These are phyloP conservation scores for Mionectes olivaceus DNA, from an alignment of 2,797 vertebrate genomes.

Conservation along the genomic window DNA sequence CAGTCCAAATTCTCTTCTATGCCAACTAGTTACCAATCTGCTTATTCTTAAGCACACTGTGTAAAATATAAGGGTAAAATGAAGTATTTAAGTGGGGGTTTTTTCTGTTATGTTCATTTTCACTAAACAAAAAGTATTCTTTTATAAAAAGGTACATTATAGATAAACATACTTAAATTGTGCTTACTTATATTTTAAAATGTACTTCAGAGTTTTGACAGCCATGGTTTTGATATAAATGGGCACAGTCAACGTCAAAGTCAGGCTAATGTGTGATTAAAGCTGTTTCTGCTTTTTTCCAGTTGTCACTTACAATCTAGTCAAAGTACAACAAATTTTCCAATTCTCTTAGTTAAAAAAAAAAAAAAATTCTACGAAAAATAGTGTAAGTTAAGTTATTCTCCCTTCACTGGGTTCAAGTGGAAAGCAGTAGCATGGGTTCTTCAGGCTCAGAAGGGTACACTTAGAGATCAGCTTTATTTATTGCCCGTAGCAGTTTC, in stretches of 20 bases:
- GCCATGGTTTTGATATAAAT: constrained; percentile 75
- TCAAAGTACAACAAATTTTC: neutral
- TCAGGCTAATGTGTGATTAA: neutral
- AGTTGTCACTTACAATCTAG: neutral
- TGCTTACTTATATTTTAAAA: constrained; percentile 26
- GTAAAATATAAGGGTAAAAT: constrained; percentile 38
- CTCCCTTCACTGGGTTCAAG: neutral
- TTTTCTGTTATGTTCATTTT: constrained; percentile 38
- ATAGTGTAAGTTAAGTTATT: neutral
- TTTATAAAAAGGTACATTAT: constrained; percentile 29
- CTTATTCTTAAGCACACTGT: constrained; percentile 57
- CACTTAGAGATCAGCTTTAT: neutral
- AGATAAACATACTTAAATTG: neutral
- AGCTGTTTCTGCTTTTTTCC: neutral
- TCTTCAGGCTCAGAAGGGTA: neutral
- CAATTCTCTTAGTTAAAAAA: neutral
- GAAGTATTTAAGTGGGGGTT: neutral
- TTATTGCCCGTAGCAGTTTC: neutral
- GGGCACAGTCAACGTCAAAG: constrained; percentile 77
- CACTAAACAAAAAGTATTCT: constrained; percentile 19
- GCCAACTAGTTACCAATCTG: neutral
- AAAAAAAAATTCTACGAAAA: neutral
- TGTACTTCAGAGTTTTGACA: constrained; percentile 30
- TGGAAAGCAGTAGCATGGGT: neutral
- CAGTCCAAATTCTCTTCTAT: constrained; percentile 79